Evolutionary conservation across 1,140 invertebrate genomes (phyloP), one percentile per base, ranked within the genome.

Genomic region (Battus philenor): DNA sequence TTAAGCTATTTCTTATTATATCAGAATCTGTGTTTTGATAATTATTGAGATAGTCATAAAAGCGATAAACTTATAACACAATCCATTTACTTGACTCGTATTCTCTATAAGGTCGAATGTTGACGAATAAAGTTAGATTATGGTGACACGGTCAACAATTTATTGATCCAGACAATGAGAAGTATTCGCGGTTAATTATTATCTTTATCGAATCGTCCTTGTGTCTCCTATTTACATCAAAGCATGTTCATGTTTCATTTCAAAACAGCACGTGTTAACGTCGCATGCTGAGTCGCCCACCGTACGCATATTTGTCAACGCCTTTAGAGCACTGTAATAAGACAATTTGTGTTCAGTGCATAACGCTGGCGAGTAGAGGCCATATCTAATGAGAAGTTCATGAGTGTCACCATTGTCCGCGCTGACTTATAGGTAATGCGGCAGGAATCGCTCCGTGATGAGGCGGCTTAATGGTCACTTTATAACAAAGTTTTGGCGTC

Each of bases 361-460:
- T 50, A 51, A 44, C 55, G 18, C 9, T 22, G 12, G 10, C 54
- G 32, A 51, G 56, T 59, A 52, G 73, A 76, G 74, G 72, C 72
- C 73, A 74, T 71, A 68, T 63, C 66, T 76, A 75, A 77, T 77
- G 67, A 73, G 56, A 58, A 54, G 47, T 55, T 54, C 52, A 60
- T 60, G 62, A 61, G 54, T 67, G 52, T 47, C 50, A 50, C 69
- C 65, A 78, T 78, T 78, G 74, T 78, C 46, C 29, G 1, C 33
- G 34, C 32, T 65, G 63, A 72, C 63, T 68, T 68, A 68, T 70
- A 38, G 56, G 53, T 54, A 57, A 53, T 61, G 56, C 44, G 50
- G 52, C 24, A 49, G 39, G 58, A 68, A 67, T 72, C 50, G 47
- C 43, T 62, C 26, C 72, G 72, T 79, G 75, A 51, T 39, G 22